Evolutionary conservation across 2,113 vertebrate species (phyloP).

Genomic region (Boulengeromyrus knoepffleri): DNA sequence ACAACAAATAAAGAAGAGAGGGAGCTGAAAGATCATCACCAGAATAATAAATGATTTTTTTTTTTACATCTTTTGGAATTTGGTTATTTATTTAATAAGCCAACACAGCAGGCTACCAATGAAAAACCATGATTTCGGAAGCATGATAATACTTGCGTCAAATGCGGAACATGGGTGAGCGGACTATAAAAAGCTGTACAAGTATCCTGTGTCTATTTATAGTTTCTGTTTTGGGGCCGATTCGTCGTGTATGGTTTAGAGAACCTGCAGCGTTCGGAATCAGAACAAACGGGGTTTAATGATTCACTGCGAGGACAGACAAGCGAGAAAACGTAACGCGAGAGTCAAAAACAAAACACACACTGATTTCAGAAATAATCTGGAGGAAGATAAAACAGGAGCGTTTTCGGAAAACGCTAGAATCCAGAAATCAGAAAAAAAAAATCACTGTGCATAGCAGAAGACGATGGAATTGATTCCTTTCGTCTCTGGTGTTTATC

Average conservation of each 20-base stretch:
- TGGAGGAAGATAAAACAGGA: background rate
- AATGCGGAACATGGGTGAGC: background rate
- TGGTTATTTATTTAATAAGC: background rate
- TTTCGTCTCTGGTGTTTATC: background rate
- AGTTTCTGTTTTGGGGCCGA: background rate
- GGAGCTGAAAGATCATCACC: background rate
- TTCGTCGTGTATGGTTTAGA: background rate
- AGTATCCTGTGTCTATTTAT: background rate
- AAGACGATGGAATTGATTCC: background rate
- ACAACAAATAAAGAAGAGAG: background rate
- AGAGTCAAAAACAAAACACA: background rate
- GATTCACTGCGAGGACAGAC: background rate
- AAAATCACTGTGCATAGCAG: background rate
- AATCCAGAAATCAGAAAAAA: background rate
- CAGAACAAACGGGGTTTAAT: background rate
- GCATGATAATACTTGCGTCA: background rate
- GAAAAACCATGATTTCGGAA: background rate
- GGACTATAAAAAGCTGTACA: background rate
- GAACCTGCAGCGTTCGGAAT: background rate
- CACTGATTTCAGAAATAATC: background rate
- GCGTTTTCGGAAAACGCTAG: background rate
- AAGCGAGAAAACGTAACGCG: background rate
- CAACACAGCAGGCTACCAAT: background rate
- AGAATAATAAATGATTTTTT: background rate
- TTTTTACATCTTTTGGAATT: background rate